phyloP scores from a whole-genome alignment of 2,113 vertebrate species.

The Xiphophorus couchianus region DNA sequence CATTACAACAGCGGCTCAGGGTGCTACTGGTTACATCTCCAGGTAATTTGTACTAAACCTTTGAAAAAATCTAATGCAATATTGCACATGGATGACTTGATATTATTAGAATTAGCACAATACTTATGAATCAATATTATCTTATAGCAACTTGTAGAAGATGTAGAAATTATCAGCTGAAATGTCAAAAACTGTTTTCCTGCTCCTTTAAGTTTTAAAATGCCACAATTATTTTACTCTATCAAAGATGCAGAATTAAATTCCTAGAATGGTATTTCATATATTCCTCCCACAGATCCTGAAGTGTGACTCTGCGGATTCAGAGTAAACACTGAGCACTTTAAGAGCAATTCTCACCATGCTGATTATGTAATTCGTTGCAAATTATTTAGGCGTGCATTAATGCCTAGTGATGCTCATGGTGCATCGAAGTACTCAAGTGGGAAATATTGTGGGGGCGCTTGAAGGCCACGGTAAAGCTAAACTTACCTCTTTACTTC shows the following conservation, averaged over 20 bases:
- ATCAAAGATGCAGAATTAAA: constrained; percentile 5
- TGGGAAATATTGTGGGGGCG: constrained; percentile 40
- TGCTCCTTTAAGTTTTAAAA: not conserved
- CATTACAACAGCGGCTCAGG: constrained; percentile 33
- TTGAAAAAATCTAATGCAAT: constrained; percentile 4
- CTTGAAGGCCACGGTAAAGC: constrained; percentile 13
- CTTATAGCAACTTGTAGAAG: not conserved
- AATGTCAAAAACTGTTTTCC: not conserved
- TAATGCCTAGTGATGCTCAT: constrained; percentile 59
- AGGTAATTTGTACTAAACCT: constrained; percentile 61
- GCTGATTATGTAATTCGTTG: constrained; percentile 53
- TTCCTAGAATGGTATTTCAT: constrained; percentile 21
- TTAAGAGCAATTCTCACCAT: constrained; percentile 45
- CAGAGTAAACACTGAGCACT: constrained; percentile 25
- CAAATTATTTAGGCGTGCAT: constrained; percentile 64
- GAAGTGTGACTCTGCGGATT: constrained; percentile 22
- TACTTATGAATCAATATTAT: not conserved
- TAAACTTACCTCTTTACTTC: not conserved
- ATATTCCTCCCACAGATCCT: constrained; percentile 32
- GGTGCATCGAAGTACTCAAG: constrained; percentile 52
- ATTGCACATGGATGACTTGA: constrained; percentile 1
- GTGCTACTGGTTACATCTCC: constrained; percentile 42
- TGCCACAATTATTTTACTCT: not conserved
- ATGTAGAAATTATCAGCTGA: not conserved
- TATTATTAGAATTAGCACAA: not conserved